phyloP scores from a whole-genome alignment of 2,888 invertebrate genomes.

The Melieria omissa region DNA sequence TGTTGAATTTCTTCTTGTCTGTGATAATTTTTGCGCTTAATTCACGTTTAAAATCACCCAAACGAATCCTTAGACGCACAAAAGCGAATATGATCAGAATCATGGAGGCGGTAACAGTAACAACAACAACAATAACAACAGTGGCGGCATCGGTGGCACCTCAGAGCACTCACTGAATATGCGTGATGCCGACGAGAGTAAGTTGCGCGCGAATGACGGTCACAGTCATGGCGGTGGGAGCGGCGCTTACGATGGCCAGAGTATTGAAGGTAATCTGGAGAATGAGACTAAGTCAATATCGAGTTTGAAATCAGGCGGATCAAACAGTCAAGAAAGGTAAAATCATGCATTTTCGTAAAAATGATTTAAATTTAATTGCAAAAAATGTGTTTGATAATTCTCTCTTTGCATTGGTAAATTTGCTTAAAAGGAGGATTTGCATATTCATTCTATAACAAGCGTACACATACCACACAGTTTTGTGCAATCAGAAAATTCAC shows the following conservation, averaged over 20 bases:
- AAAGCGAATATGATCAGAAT: constrained; percentile 58
- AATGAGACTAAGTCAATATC: constrained; percentile 92
- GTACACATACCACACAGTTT: too few relatives aligned
- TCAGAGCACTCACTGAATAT: constrained; percentile 36
- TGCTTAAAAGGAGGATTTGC: too few relatives aligned
- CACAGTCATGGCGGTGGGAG: constrained; percentile 67
- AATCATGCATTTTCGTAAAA: neutral
- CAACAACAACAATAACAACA: constrained; percentile 16
- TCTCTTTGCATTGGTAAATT: too few relatives aligned
- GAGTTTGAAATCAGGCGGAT: constrained; percentile 81
- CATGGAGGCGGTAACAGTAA: constrained; percentile 47
- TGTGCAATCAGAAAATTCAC: too few relatives aligned
- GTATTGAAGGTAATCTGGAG: constrained; percentile 92
- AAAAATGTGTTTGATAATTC: neutral
- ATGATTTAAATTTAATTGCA: neutral
- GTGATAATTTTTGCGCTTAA: constrained; percentile 3
- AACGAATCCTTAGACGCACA: constrained; percentile 53
- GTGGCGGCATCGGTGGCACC: constrained; percentile 32
- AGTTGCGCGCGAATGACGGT: constrained; percentile 39
- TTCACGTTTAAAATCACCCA: neutral
- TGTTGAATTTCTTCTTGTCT: constrained; percentile 13
- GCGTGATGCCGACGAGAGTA: constrained; percentile 39
- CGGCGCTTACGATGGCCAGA: constrained; percentile 87
- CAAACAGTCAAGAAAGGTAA: constrained; percentile 82
- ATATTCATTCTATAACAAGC: too few relatives aligned